These are phyloP conservation scores for Tapera naevia DNA, from an alignment of 2,797 vertebrate species.

Conservation along the genomic window DNA sequence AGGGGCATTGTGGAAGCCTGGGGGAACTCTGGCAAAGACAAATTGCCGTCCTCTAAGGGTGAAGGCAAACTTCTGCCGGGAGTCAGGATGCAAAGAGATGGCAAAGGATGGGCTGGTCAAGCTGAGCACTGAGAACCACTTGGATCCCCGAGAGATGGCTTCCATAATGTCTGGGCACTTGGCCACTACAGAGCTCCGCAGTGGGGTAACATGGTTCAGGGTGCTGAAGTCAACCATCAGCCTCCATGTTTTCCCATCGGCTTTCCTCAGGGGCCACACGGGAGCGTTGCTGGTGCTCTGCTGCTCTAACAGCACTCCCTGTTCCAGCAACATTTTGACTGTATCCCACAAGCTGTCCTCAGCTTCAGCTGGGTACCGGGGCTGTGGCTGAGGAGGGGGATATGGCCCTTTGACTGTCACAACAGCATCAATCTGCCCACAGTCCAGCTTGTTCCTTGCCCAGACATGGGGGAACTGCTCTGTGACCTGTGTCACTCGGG, in stretches of 20 bases:
- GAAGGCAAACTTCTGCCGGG: constrained; percentile 60
- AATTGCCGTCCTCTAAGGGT: constrained; percentile 29
- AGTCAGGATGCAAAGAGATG: constrained; percentile 32
- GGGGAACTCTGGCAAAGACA: constrained; percentile 38
- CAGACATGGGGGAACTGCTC: constrained; percentile 47
- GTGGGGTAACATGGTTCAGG: not conserved
- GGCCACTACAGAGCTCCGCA: not conserved
- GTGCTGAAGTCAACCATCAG: constrained; percentile 1
- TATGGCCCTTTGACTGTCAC: constrained; percentile 11
- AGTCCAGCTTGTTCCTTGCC: constrained; percentile 59
- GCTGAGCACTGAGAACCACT: constrained; percentile 63
- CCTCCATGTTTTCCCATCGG: constrained; percentile 39
- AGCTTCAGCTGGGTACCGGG: constrained; percentile 24
- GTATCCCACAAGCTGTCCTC: constrained; percentile 45
- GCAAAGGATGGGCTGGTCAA: constrained; percentile 27
- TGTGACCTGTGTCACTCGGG: constrained; percentile 35
- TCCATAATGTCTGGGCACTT: constrained; percentile 5
- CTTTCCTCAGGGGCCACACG: constrained; percentile 47
- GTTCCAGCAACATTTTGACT: constrained; percentile 17
- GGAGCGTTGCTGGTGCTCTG: constrained; percentile 11
- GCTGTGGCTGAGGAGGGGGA: constrained; percentile 28
- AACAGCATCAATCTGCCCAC: not conserved
- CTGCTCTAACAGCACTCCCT: constrained; percentile 38
- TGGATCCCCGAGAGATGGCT: not conserved
- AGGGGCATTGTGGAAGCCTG: not conserved